A percentile compares a stretch with the other conserved stretches of the same genome.
Conservation (phyloP, 2,113 vertebrate species). For the Pelodiscus sinensis region DNA sequence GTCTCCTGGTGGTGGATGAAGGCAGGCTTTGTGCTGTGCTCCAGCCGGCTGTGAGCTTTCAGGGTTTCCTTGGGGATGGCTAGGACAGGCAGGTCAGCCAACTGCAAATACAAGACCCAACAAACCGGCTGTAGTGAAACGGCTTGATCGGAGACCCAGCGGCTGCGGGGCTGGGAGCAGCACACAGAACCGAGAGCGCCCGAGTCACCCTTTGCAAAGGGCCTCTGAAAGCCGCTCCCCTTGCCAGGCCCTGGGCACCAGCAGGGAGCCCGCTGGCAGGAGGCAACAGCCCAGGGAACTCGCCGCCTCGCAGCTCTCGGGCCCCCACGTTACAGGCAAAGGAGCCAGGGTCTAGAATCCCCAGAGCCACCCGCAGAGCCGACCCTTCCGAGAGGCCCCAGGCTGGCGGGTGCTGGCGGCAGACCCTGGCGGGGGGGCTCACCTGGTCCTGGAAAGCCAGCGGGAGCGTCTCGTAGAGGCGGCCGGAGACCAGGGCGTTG, state of each 20-base stretch:
- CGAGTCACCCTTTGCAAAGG: not conserved
- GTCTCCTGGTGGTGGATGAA: constrained; percentile 91
- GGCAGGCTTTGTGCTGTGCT: constrained; percentile 87
- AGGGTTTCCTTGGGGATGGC: constrained; percentile 86
- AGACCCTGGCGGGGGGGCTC: not conserved
- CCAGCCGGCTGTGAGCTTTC: constrained; percentile 87
- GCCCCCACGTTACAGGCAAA: not conserved
- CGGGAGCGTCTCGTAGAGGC: constrained; percentile 71
- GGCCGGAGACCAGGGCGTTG: constrained; percentile 86
- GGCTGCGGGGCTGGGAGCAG: not conserved
- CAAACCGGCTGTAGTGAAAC: not conserved
- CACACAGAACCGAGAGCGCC: not conserved
- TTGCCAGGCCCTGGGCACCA: not conserved
- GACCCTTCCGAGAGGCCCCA: not conserved
- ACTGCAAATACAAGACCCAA: constrained; percentile 68
- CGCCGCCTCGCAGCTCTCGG: not conserved
- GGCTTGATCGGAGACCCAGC: not conserved
- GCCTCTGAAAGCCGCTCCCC: not conserved
- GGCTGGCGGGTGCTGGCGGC: not conserved
- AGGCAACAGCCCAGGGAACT: not conserved
- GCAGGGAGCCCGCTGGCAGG: not conserved
- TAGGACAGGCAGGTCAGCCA: constrained; percentile 82
- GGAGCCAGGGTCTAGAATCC: not conserved
- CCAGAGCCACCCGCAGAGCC: not conserved
- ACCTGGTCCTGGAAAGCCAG: constrained; percentile 81